Conservation (phyloP, 2,113 vertebrate genomes). For the Terrapene triunguis region DNA sequence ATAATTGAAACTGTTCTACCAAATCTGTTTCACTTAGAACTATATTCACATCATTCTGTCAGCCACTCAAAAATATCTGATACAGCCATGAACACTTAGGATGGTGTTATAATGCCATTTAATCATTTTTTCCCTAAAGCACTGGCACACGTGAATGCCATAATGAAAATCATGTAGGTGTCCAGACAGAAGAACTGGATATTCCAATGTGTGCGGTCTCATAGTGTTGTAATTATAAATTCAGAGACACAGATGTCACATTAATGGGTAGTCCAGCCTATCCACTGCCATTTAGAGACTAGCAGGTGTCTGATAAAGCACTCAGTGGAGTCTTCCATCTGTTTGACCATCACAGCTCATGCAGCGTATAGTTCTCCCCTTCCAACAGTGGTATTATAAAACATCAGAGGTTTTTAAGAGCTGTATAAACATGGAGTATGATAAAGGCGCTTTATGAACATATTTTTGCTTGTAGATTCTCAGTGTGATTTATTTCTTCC, state of each 20-base stretch:
- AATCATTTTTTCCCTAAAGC: constrained; percentile 25
- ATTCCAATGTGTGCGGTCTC: constrained; percentile 5
- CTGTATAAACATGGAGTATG: neutral
- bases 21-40: constrained; percentile 73
- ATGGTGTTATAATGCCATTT: constrained; percentile 42
- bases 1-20: constrained; percentile 81
- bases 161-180: neutral
- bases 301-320: constrained; percentile 20
- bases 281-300: constrained; percentile 24
- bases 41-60: constrained; percentile 50
- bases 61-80: constrained; percentile 47
- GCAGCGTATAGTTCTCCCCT: rapidly evolving
- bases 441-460: neutral
- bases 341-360: neutral
- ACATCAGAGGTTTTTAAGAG: neutral
- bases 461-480: neutral
- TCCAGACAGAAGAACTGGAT: neutral
- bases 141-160: neutral
- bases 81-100: constrained; percentile 32
- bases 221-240: constrained; percentile 22
- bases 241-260: constrained; percentile 38
- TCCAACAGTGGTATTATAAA: neutral
- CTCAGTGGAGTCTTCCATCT: constrained; percentile 35
- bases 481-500: constrained; percentile 26
- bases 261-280: constrained; percentile 5